These are phyloP conservation scores for Mesorhabditis belari DNA, from an alignment of 2,888 invertebrate genomes.

Conservation along the genomic window DNA sequence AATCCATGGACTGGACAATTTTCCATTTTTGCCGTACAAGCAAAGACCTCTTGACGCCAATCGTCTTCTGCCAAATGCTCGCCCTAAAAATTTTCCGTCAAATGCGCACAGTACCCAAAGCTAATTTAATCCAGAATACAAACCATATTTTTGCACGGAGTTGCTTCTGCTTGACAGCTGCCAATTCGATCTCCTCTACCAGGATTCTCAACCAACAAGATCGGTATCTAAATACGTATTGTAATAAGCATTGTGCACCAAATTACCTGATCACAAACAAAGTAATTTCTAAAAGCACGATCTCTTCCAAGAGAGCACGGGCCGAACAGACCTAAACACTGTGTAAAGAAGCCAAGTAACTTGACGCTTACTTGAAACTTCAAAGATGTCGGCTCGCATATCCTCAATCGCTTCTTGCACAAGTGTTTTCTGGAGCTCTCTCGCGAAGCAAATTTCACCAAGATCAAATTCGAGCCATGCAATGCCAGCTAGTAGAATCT, in stretches of 20 bases:
- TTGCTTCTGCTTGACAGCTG: constrained; percentile 23
- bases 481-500: constrained; percentile 29
- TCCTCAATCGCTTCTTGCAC: constrained; percentile 12
- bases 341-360: too few relatives aligned
- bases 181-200: constrained; percentile 10
- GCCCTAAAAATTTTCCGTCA: constrained; percentile 5
- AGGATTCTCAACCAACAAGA: constrained; percentile 68
- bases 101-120: too few relatives aligned
- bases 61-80: background rate
- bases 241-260: background rate
- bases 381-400: constrained; percentile 14
- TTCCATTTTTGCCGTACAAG: constrained; percentile 65
- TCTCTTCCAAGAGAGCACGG: constrained; percentile 66
- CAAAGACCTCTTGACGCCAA: constrained; percentile 5
- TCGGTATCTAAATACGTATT: background rate
- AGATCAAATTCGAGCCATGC: constrained; percentile 29
- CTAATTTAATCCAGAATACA: background rate
- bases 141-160: constrained; percentile 12
- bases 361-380: constrained; percentile 17
- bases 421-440: constrained; percentile 29
- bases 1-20: constrained; percentile 70
- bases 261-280: constrained; percentile 64
- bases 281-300: constrained; percentile 76
- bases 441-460: constrained; percentile 34
- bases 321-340: constrained; percentile 23